Base-by-base conservation (phyloP, 2,797 vertebrate genomes). In the Manis pentadactyla region DNA sequence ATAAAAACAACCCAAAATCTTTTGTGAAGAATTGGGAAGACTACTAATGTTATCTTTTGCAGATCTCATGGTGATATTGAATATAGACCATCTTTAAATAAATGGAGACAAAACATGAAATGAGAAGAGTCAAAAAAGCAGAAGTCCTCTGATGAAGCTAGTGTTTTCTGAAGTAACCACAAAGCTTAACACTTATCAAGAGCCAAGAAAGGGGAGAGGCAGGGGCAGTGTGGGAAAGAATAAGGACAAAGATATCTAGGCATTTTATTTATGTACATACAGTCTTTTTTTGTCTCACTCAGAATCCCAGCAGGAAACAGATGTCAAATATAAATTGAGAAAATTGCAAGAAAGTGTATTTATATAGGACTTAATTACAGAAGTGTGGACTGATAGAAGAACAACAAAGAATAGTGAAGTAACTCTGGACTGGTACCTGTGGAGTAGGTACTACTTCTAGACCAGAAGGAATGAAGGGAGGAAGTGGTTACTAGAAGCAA, bases 311-410 rank as follows among this genome's bases (percentile, higher is more conserved):
- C 15, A 88, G 46, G 46, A 96, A 92, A 79, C 27, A 95, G 63
- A 93, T 91, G 88, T 89, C 68, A 83, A 71, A 39, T 7, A 78
- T 91, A 95, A 88, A 88, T 96, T 97, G 91, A 92, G 66, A 96
- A 79, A 93, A 97, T 88, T 94, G 53, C 49, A 93, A 86, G 77
- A 86, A 88, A 87, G 17, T 63, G 68, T 93, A 69, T 95, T 95
- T 95, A 63, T 34, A 77, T 51, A 75, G 34, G 49, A 87, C 81
- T 29, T 34, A 92, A 79, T 68, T 88, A 88, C 55, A 83, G 53
- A 94, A 85, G 37, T 31, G 25, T 63, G 31, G n/a, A n/a, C 37
- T 95, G 55, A 18, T 55, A 90, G 42, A 92, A 86, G 46, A 91
- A 83, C 6, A 37, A 78, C 1, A 73, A 59, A 37, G 53, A 87